phyloP scores from a whole-genome alignment of 2,797 vertebrate genomes.

The Tolypeutes matacus region DNA sequence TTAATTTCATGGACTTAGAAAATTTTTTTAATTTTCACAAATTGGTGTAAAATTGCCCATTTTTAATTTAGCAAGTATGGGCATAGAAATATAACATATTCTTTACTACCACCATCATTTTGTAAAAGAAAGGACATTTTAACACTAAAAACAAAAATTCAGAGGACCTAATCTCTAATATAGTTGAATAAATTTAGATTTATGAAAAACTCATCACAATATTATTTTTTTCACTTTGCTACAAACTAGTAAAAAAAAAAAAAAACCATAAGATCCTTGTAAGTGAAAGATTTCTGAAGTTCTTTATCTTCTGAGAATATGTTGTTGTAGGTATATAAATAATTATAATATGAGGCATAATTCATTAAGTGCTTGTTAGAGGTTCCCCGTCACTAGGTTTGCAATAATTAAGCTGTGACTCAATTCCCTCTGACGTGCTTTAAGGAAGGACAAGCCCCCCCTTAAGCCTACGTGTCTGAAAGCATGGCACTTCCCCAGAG shows the following conservation, averaged over 20 bases:
- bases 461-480: too few relatives aligned
- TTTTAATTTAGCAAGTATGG: slow-evolving; percentile 38
- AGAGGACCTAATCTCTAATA: not conserved
- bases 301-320: slow-evolving; percentile 43
- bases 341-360: not conserved
- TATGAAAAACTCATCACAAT: not conserved
- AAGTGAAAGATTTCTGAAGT: slow-evolving; percentile 33
- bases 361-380: not conserved
- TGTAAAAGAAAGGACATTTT: slow-evolving; percentile 38
- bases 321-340: not conserved
- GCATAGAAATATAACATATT: not conserved
- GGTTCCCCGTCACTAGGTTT: too few relatives aligned
- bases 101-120: not conserved
- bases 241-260: slow-evolving; percentile 35
- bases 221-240: not conserved
- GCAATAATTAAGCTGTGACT: too few relatives aligned
- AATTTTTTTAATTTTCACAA: not conserved
- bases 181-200: slow-evolving; percentile 20
- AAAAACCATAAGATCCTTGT: not conserved
- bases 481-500: too few relatives aligned
- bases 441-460: too few relatives aligned
- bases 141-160: slow-evolving; percentile 7
- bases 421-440: too few relatives aligned
- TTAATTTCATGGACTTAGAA: slow-evolving; percentile 20
- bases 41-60: not conserved